phyloP scores from a whole-genome alignment of 2,888 invertebrate genomes.

The Bellardia pandia region DNA sequence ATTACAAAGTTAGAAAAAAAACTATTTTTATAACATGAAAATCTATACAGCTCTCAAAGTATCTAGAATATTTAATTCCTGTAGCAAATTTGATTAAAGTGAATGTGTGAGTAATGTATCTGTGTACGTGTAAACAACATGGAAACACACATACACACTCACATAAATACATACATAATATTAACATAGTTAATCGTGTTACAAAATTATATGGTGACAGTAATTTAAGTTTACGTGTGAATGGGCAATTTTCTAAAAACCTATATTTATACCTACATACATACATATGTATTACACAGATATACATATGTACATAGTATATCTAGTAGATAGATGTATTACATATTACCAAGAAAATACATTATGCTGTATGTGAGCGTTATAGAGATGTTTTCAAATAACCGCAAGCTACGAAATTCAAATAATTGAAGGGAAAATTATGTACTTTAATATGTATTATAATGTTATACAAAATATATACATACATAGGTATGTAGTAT shows the following conservation, averaged over 20 bases:
- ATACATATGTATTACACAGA: background rate
- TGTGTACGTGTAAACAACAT: background rate
- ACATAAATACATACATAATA: conserved; percentile 23
- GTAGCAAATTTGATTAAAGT: background rate
- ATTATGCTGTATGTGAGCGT: conserved; percentile 51
- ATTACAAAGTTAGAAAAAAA: background rate
- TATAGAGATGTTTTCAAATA: conserved; percentile 57
- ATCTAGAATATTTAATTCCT: background rate
- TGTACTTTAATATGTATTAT: conserved; percentile 30
- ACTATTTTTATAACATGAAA: background rate
- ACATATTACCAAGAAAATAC: conserved; percentile 20
- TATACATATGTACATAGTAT: background rate
- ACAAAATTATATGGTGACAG: conserved; percentile 71
- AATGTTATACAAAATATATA: background rate
- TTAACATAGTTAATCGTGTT: conserved; percentile 67
- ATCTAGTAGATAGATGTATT: background rate
- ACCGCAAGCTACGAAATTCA: conserved; percentile 47
- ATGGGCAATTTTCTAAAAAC: conserved; percentile 63
- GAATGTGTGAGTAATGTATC: background rate
- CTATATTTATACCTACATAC: conserved; percentile 1
- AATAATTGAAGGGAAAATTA: conserved; percentile 54
- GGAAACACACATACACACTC: background rate
- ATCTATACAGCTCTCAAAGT: background rate
- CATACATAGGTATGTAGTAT: background rate
- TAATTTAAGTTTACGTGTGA: conserved; percentile 72